Percentiles rank a stretch among this genome's conserved stretches.
phyloP scores from a whole-genome alignment of 2,113 vertebrate genomes.

The Neolamprologus toae region DNA sequence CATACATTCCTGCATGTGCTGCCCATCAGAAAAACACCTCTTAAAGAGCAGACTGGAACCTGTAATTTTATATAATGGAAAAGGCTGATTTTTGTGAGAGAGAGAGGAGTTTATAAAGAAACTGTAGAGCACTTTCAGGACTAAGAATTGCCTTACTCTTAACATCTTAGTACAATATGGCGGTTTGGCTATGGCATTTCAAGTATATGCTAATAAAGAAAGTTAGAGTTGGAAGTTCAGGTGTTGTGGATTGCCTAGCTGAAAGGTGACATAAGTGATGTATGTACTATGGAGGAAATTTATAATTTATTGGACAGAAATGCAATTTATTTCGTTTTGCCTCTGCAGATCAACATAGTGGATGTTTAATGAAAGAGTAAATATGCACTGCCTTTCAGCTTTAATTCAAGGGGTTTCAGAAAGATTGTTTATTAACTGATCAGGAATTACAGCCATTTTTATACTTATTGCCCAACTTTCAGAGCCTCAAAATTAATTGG shows the following conservation, averaged over 20 bases:
- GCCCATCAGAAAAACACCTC: background rate
- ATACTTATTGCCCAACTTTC: background rate
- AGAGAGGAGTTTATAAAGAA: background rate
- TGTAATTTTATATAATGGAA: background rate
- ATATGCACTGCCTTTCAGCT: background rate
- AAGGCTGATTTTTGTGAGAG: background rate
- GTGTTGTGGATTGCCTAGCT: background rate
- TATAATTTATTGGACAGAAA: background rate
- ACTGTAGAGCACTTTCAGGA: background rate
- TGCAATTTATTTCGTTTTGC: rapidly evolving
- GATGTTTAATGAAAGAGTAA: background rate
- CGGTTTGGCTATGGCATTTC: background rate
- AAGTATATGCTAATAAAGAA: background rate
- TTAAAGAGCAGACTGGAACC: background rate
- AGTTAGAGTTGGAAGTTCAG: background rate
- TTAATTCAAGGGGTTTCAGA: background rate
- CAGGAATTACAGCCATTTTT: background rate
- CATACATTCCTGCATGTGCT: background rate
- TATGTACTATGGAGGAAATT: background rate
- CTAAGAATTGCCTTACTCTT: background rate
- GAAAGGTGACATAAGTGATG: background rate
- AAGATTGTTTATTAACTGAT: background rate
- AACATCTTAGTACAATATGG: background rate
- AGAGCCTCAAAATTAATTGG: background rate
- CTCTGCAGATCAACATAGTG: background rate